Conservation (phyloP, 2,797 vertebrate genomes). For the Sciurus vulgaris region DNA sequence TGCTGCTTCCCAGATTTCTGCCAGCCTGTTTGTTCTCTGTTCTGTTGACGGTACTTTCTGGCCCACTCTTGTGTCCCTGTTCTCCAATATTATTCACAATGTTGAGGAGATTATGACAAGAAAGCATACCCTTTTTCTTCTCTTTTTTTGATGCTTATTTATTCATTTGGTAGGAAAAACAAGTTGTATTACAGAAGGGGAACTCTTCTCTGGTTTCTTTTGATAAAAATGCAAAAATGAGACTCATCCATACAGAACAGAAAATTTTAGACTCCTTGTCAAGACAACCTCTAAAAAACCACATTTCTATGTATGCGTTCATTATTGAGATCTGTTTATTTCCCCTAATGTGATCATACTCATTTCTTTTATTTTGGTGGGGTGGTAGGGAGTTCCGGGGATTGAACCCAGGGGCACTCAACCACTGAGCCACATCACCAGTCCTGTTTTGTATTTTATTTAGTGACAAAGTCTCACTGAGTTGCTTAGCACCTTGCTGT, state of each 20-base stretch:
- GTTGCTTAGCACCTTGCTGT: too few relatives aligned
- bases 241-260: neutral
- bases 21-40: slow-evolving; percentile 60
- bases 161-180: slow-evolving; percentile 63
- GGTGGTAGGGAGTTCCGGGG: too few relatives aligned
- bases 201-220: neutral
- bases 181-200: neutral
- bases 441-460: too few relatives aligned
- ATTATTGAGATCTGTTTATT: neutral
- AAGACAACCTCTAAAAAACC: neutral
- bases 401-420: too few relatives aligned
- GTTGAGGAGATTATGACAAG: neutral
- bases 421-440: too few relatives aligned
- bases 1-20: slow-evolving; percentile 63
- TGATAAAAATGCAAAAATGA: slow-evolving; percentile 8
- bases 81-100: neutral
- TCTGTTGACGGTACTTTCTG: slow-evolving; percentile 45
- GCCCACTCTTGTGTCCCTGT: neutral
- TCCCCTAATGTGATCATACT: neutral
- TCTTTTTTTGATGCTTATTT: slow-evolving; percentile 48
- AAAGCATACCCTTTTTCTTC: neutral
- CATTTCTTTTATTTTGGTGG: neutral
- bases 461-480: too few relatives aligned
- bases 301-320: neutral
- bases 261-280: neutral